Base-by-base conservation (phyloP, 2,797 vertebrate genomes). In the Rhyacichthys aspro region DNA sequence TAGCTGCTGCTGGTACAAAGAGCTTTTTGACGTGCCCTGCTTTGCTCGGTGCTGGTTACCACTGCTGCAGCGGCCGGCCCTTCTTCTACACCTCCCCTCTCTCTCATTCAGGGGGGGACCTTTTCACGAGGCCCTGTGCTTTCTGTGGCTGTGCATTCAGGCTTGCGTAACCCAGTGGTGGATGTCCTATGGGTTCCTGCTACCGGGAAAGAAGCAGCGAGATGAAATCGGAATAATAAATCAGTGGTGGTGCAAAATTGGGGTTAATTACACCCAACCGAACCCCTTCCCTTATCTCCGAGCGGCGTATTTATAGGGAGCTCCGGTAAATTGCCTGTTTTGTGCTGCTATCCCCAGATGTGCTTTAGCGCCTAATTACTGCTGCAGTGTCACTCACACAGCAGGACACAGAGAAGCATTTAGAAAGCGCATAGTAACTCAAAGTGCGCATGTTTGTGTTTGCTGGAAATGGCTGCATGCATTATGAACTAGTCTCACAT, bases 1-100 rank as follows among this genome's bases (percentile, higher is more conserved):
- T 54, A 70, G 72, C 67, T 59, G 72, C 67, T 59, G 74, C 17
- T 44, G 73, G 83, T 85, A 88, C 88, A 88, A 89, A 88, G 88
- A 81, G 75, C 86, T 83, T 89, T n/a, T 89, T 89, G 85, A 89
- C 76, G 60, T 64, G 58, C 56, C 39, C 66, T 9, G 10, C 74
- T 74, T 43, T 23, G 58, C 61, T 76, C 66, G 59, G 54, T 9
- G 43, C 75, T 41, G 67, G 47, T 60, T 57, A 76, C 78, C 49
- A 71, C 48, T 72, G 55, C 80, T 74, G 85, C 86, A 70, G 82
- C 66, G 72, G 44, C 55, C 49, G 0, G 48, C 72, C 74, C 79
- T 74, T 81, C 81, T 80, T 63, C 46, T 62, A 55, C 3, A 28
- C 17, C n/a, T 9, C 16, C 34, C 48, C 48, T 18, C 50, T 23